Percentiles rank a stretch among this genome's conserved stretches.
These are phyloP conservation scores for Leptobrachium ailaonicum DNA, from an alignment of 2,113 vertebrate genomes.

Conservation along the genomic window DNA sequence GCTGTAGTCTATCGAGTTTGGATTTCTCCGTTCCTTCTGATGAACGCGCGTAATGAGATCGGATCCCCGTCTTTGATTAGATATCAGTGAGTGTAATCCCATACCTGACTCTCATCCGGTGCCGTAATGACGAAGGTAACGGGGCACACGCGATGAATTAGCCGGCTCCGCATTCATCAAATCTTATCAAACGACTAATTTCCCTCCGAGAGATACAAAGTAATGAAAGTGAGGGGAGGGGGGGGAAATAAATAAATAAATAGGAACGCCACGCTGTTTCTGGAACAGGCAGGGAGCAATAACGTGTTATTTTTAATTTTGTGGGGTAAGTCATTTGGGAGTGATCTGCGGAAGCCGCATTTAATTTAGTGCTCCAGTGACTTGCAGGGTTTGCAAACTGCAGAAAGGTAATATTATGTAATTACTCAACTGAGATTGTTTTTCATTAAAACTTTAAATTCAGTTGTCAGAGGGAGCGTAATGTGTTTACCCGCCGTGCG, in stretches of 20 bases:
- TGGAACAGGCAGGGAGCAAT: slow-evolving; percentile 28
- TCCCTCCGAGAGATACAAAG: slow-evolving; percentile 47
- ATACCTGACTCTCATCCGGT: not conserved
- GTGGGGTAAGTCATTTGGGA: slow-evolving; percentile 50
- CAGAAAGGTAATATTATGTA: slow-evolving; percentile 53
- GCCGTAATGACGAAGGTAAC: slow-evolving; percentile 22
- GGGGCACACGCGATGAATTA: slow-evolving; percentile 25
- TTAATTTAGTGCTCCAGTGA: slow-evolving; percentile 50
- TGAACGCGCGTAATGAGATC: slow-evolving; percentile 6
- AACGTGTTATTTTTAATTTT: slow-evolving; percentile 54
- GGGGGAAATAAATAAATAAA: too few relatives aligned
- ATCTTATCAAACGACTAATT: slow-evolving; percentile 17
- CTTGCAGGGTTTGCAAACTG: slow-evolving; percentile 54
- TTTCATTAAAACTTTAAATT: slow-evolving; percentile 52
- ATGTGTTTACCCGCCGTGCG: slow-evolving; percentile 54
- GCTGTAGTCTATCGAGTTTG: not conserved
- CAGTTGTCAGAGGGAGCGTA: slow-evolving; percentile 49
- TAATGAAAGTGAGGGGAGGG: not conserved
- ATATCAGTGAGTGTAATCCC: slow-evolving; percentile 4
- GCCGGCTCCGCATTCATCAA: slow-evolving; percentile 47
- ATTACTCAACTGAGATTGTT: slow-evolving; percentile 50
- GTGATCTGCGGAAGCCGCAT: slow-evolving; percentile 38
- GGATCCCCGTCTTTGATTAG: not conserved
- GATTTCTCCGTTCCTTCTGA: not conserved
- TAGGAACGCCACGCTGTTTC: slow-evolving; percentile 24